Base-by-base conservation (phyloP, 2,888 invertebrate species). In the Leptopterna dolabrata region DNA sequence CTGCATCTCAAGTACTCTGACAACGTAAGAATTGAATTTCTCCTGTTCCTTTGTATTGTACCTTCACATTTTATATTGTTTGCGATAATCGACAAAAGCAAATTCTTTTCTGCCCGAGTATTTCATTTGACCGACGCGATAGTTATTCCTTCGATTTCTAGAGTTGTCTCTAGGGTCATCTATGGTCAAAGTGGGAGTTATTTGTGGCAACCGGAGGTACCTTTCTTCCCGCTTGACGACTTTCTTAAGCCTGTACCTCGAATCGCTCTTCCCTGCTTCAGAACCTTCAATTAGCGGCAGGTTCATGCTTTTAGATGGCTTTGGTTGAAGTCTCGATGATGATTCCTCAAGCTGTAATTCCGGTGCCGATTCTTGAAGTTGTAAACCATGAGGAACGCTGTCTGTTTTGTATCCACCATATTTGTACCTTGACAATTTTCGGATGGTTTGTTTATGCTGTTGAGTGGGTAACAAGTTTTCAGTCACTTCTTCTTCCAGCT, bases 1-100 rank as follows among this genome's bases (percentile, higher is more conserved):
- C 95, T 70, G 95, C 95, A 45, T 94, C 94, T 88, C 95, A 94
- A 91, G 93, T 95, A 88, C 92, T 94, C 91, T 94, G 92, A 93
- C 89, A 88, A 71, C 78, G 73, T 88, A 82, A 87, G 87, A 86
- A 11, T 47, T 14, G 2, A 30, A 24, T n/a, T 76, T 43, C 6
- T 9, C 27, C n/a, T 36, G 6, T 71, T 16, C 27, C 13, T 11
- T 71, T 7, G 2, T 36, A 7, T 36, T 36, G 2, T 36, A 11
- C 3, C 6, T 29, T 24, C 9, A 16, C n/a, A 30, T 19, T 36
- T 76, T 13, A 2, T 36, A 19, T 29, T 0, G 4, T 36, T 43
- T 41, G n/a, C 19, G 14, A 36, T 19, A 76, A 41, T 41, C 30
- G 3, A 76, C 24, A 19, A 43, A 76, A 2, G 36, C 6, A 27